Percentiles rank a stretch among this genome's conserved stretches.
phyloP scores from a whole-genome alignment of 2,888 invertebrate species.

The Stenichneumon culpator region DNA sequence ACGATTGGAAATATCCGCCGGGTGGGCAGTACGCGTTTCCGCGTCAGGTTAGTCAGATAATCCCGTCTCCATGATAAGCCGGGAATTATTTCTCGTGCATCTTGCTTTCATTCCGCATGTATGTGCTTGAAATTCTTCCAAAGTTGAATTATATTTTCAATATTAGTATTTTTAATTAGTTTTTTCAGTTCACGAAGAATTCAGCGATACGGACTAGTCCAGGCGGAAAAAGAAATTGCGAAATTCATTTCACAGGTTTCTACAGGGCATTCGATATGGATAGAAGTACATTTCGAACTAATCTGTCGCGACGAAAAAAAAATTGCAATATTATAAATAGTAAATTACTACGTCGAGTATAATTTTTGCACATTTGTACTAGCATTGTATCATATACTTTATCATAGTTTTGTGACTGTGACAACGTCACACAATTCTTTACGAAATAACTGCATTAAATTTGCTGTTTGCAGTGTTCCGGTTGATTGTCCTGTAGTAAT shows the following conservation, averaged over 20 bases:
- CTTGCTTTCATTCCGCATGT: not conserved
- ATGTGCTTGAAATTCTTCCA: not conserved
- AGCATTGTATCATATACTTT: too few species aligned
- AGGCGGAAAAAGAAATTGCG: too few species aligned
- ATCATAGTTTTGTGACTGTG: too few species aligned
- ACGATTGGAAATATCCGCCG: slow-evolving; percentile 73
- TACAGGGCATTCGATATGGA: not conserved
- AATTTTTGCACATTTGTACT: too few species aligned
- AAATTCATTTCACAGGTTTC: not conserved
- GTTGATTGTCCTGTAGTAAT: too few species aligned
- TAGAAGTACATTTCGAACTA: not conserved
- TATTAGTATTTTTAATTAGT: not conserved
- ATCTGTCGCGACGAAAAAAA: too few species aligned
- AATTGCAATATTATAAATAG: too few species aligned
- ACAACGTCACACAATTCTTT: too few species aligned
- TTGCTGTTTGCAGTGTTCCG: too few species aligned
- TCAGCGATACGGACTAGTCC: too few species aligned
- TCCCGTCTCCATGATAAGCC: slow-evolving; percentile 13
- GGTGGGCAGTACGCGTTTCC: slow-evolving; percentile 71
- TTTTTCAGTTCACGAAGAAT: not conserved
- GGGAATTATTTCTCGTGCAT: slow-evolving; percentile 4
- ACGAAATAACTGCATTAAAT: too few species aligned
- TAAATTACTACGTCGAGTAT: too few species aligned
- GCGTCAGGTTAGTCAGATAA: slow-evolving; percentile 71
- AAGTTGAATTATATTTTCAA: not conserved